Evolutionary conservation across 1,140 invertebrate genomes (phyloP), one percentile per base, ranked within the genome.

Genomic region (Cydia amplana): DNA sequence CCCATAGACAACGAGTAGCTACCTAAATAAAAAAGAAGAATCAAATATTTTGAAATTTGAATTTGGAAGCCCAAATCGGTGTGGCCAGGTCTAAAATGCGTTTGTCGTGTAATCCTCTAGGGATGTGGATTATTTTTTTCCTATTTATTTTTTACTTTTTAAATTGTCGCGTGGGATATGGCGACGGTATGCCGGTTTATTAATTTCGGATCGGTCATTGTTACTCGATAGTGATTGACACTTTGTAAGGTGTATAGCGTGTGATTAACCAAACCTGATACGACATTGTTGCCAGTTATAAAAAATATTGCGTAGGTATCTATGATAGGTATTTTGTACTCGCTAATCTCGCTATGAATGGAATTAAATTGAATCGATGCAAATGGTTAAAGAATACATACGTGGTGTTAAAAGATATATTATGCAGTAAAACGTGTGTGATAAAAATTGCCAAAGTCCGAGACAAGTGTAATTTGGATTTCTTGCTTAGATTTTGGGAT

Each of bases 51-150:
- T 82, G 77, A 84, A 80, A 79, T 85, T 87, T 85, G 65, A 83
- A 79, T 87, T 90, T 84, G 79, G 78, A 80, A 80, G 80, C 78
- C 74, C 76, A 76, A 79, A 87, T 87, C 86, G 80, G 88, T 91
- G 88, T 90, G 90, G 90, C 86, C 90, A 87, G 75, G 73, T 82
- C 78, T 80, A 83, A 89, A 90, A 91, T 91, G 90, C 88, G 85
- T 91, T 91, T 91, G 85, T 90, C 88, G 87, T 90, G 90, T 91
- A 91, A 91, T 91, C 90, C 90, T 87, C 90, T 5, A 74, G 88
- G 89, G 90, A 89, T 85, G 78, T 84, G 86, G 88, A 91, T 90
- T 90, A 86, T 86, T 82, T 86, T 86, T 88, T 89, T 88, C 84
- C 80, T 84, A 84, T 85, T 85, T 85, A 85, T 87, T 87, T 84